Evolutionary conservation across 92 coral and sea anemone genomes (phyloP), one percentile per base, ranked within the genome.

Genomic region (Hydrozoanthus gracilis): DNA sequence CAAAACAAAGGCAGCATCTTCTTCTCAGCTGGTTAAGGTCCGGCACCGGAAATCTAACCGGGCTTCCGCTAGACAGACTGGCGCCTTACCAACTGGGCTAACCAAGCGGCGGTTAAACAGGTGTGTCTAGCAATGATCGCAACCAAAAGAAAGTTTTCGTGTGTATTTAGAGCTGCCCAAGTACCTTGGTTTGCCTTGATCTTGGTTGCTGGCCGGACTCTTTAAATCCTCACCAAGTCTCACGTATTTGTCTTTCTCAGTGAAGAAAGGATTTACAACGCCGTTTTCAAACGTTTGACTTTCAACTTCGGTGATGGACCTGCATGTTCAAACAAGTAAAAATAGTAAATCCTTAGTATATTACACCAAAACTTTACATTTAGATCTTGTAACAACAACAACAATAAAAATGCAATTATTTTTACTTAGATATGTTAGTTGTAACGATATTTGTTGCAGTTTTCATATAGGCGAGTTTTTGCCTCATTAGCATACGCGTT

Each of bases 201-300:
- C 79, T 3, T 13, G 11, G 7, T 47, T 27, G 39, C 39, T 17
- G 39, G 18, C 47, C 50, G 7, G 35, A 8, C 73, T 9, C 14
- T 18, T 65, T 20, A n/a, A n/a, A 49, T 18, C 73, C 47, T 64
- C 58, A 10, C 85, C 85, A 9, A 80, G 85, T 48, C 60, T 80
- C 74, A 80, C 47, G 46, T 65, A 80, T 18, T 50, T 80, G 47
- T 80, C 85, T 47, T 47, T 80, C 56, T 80, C 85, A 16, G 74
- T 17, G 46, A 47, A 80, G 74, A 65, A 65, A 11, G 85, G 85
- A 48, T 80, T 80, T 35, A 80, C 85, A 17, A 80, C 49, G 2
- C 85, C 85, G 17, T 80, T 80, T 80, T 80, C 85, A 47, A 64
- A 65, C 51, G 85, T 80, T 6, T 73, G 85, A 47, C 74, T 80